Evolutionary conservation across 1,140 invertebrate genomes (phyloP), one percentile per base, ranked within the genome.

Genomic region (Caenorhabditis latens): DNA sequence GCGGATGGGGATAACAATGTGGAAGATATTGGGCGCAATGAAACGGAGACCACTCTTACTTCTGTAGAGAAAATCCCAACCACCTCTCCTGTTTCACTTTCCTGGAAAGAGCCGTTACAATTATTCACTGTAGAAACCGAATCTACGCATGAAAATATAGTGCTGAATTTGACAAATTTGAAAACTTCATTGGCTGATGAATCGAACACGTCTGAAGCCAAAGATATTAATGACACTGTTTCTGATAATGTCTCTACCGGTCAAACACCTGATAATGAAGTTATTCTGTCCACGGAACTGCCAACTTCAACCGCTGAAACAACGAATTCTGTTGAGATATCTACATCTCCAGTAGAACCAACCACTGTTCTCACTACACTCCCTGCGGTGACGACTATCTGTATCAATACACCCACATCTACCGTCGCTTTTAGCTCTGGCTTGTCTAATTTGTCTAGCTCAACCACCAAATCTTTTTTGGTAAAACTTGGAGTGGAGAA

Each of bases 401-500:
- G 71, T n/a, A 50, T 79, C 7, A 79, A 50, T 53, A 21, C 71
- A 11, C 46, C 71, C 13, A 79, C 71, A 6, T 8, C 71, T 50
- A 50, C 65, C 19, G 40, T 16, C 4, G 1, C 67, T n/a, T 9
- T 46, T 14, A 19, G 14, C 4, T 5, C 40, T 32, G 7, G 21
- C 11, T 24, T 19, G 4, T 24, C 46, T 16, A 13, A 1, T 24
- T 50, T 21, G 3, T 13, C 67, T 46, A 46, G 24, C 14, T 32
- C 9, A 3, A 24, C 71, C 2, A 79, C 19, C 0, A 79, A 79
- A 50, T 79, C 46, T 3, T 79, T 79, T 24, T 79, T 79, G 14
- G 71, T 24, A 13, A 79, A 79, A 50, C 71, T 79, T 50, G 71
- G 71, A 46, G 71, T 79, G 7, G 14, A 46, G 46, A 71, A 79